Conservation (phyloP, 1,140 invertebrate species). For the Cylas formicarius region DNA sequence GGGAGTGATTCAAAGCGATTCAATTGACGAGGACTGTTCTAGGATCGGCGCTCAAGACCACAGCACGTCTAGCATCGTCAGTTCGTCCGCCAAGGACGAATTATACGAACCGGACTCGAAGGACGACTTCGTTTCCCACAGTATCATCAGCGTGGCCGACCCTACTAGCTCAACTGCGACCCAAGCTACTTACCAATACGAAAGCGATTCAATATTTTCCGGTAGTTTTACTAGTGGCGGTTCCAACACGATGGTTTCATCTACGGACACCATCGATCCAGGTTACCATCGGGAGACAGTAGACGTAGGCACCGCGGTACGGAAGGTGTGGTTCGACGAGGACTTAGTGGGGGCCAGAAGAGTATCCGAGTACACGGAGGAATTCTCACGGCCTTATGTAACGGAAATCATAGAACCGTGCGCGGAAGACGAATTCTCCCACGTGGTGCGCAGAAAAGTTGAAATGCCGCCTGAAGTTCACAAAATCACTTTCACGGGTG, state of each 20-base stretch:
- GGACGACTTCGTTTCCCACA: conserved; percentile 55
- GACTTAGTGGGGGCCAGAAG: conserved; percentile 23
- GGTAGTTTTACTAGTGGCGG: conserved; percentile 72
- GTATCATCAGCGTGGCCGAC: conserved; percentile 60
- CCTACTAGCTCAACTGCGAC: conserved; percentile 69
- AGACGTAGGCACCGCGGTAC: conserved; percentile 38
- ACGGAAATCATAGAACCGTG: conserved; percentile 45
- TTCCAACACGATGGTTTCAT: conserved; percentile 66
- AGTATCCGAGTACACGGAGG: conserved; percentile 34
- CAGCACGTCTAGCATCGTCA: conserved; percentile 44
- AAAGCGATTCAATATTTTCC: conserved; percentile 74
- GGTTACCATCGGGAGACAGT: conserved; percentile 21
- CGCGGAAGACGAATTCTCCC: conserved; percentile 40
- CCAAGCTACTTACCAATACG: conserved; percentile 74
- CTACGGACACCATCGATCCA: conserved; percentile 58
- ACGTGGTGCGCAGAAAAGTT: conserved; percentile 44
- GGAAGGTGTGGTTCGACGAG: conserved; percentile 43
- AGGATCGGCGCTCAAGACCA: conserved; percentile 40
- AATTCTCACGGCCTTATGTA: conserved; percentile 41
- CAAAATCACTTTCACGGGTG: conserved; percentile 49
- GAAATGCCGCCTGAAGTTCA: conserved; percentile 47
- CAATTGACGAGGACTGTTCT: conserved; percentile 46
- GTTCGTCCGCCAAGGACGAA: conserved; percentile 44
- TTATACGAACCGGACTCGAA: conserved; percentile 28
- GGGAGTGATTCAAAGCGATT: conserved; percentile 41